Conservation (phyloP, 2,797 vertebrate genomes). For the Onychomys arenicola region DNA sequence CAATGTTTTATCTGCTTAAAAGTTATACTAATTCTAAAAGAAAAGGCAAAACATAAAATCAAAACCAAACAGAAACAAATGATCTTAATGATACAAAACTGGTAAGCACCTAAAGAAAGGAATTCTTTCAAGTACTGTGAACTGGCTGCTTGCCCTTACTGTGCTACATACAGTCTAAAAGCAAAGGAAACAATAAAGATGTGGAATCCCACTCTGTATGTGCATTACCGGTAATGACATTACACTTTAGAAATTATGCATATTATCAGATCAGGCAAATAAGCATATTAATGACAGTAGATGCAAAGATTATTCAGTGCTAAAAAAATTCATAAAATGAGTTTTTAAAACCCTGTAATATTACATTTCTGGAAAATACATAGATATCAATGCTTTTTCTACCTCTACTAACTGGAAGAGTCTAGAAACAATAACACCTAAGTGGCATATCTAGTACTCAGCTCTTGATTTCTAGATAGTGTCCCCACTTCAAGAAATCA, state of each 20-base stretch:
- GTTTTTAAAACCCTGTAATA: neutral
- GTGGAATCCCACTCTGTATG: neutral
- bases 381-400: neutral
- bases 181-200: constrained; percentile 21
- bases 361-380: constrained; percentile 17
- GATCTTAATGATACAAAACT: constrained; percentile 37
- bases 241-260: constrained; percentile 4
- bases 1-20: constrained; percentile 12
- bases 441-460: neutral
- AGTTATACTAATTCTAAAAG: constrained; percentile 9
- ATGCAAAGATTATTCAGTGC: neutral
- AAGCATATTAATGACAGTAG: neutral
- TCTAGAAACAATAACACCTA: neutral
- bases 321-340: constrained; percentile 22
- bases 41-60: constrained; percentile 2
- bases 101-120: constrained; percentile 39
- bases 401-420: neutral
- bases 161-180: constrained; percentile 27
- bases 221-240: neutral
- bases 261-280: neutral
- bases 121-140: constrained; percentile 57
- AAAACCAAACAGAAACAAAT: constrained; percentile 53
- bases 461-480: neutral
- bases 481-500: neutral
- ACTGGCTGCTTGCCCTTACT: neutral